Evolutionary conservation across 2,113 vertebrate genomes (phyloP), one percentile per base, ranked within the genome.

Genomic region (Peromyscus polionotus): DNA sequence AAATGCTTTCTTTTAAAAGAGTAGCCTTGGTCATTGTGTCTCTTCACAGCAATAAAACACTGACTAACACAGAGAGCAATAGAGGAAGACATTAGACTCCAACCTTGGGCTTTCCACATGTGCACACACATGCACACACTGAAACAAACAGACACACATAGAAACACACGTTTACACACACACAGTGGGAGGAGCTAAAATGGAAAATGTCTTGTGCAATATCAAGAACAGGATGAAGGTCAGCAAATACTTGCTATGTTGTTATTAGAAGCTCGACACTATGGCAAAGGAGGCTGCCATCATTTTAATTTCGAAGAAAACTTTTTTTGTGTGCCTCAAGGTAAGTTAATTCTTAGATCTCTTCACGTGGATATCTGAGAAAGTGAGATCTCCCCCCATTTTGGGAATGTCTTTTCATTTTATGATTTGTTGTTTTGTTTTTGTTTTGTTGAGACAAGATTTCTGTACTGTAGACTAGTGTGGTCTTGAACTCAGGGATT

Each of bases 261-360:
- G 33, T 42, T 79, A 19, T 48, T 94, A 84, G 73, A 91, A 97
- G 83, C 51, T 24, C 48, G 63, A 75, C 14, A 48, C 36, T 67
- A 33, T n/a, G 57, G 48, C 26, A 73, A 81, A 22, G 51, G 57
- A n/a, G 45, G 84, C 5, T 45, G 28, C 11, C 20, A 19, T 73
- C 42, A 75, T 76, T 91, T 95, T 89, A 48, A 79, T 16, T 94
- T 85, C 68, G 67, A 39, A 86, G 13, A 80, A 89, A 93, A 80
- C 51, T 26, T 67, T 67, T 67, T 81, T 90, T 59, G 10, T 81
- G 59, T 61, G 83, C 26, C 48, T 59, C 13, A 88, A 61, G 19
- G 0, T 20, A 84, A 73, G 84, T 88, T 90, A 68, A 91, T 70
- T 84, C 22, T 88, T 73, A 85, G 7, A 13, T 48, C 3, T 81